Conservation (phyloP, 2,797 vertebrate genomes). For the Poeciliopsis turneri region DNA sequence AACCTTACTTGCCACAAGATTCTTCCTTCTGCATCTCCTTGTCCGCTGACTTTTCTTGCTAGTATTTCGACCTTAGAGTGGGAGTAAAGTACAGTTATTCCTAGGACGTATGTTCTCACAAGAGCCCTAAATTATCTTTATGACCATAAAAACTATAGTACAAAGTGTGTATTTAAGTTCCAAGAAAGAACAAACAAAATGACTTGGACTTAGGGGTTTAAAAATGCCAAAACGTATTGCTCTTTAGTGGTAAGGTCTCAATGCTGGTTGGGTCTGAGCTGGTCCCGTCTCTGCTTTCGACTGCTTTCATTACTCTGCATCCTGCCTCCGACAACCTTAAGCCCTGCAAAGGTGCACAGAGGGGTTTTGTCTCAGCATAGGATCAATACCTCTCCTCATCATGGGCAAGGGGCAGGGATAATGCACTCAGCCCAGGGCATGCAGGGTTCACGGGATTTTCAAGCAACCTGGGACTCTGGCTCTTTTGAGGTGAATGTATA, state of each 20-base stretch:
- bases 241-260: conserved; percentile 55
- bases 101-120: conserved; percentile 49
- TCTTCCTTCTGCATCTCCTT: background rate
- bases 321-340: conserved; percentile 58
- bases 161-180: conserved; percentile 33
- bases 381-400: conserved; percentile 75
- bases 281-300: conserved; percentile 46
- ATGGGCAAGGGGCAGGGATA: conserved; percentile 62
- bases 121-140: conserved; percentile 45
- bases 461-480: conserved; percentile 33
- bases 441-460: conserved; percentile 44
- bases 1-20: conserved; percentile 43
- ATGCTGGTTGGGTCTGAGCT: conserved; percentile 59
- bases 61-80: conserved; percentile 47
- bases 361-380: conserved; percentile 65
- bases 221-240: conserved; percentile 39
- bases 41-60: background rate
- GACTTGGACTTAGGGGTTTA: conserved; percentile 16
- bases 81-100: conserved; percentile 41
- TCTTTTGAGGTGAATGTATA: conserved; percentile 35
- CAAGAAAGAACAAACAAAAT: conserved; percentile 19
- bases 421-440: conserved; percentile 66
- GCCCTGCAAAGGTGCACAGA: conserved; percentile 61
- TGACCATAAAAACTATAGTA: conserved; percentile 32
- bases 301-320: conserved; percentile 67